Conservation (phyloP, 2,888 invertebrate species). For the Anthoptus insignis region DNA sequence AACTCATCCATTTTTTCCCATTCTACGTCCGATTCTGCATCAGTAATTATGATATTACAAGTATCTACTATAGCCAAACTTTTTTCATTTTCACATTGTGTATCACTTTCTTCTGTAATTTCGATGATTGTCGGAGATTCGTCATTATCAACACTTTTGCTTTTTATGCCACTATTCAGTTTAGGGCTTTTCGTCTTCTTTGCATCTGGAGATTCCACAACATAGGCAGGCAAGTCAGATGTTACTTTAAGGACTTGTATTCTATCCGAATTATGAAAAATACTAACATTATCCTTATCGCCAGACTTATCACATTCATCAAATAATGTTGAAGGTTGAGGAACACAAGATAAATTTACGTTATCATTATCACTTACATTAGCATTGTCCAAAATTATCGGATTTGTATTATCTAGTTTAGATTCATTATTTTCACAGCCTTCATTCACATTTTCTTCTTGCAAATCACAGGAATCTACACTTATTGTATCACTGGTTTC, state of each 20-base stretch:
- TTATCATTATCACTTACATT: slow-evolving; percentile 5
- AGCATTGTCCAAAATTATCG: neutral
- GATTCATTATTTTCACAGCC: slow-evolving; percentile 26
- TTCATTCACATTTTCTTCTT: slow-evolving; percentile 17
- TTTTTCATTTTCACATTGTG: slow-evolving; percentile 58
- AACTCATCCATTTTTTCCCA: slow-evolving; percentile 85
- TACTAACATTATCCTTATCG: neutral
- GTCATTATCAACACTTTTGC: slow-evolving; percentile 82
- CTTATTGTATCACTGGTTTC: slow-evolving; percentile 55
- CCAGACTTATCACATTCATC: slow-evolving; percentile 14
- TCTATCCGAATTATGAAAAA: neutral
- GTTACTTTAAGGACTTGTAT: neutral
- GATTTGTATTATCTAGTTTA: slow-evolving; percentile 6
- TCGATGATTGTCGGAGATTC: slow-evolving; percentile 78
- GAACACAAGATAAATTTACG: neutral
- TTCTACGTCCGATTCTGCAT: slow-evolving; percentile 88
- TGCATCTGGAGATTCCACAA: slow-evolving; percentile 79
- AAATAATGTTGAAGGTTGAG: neutral
- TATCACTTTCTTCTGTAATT: slow-evolving; percentile 65
- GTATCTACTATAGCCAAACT: slow-evolving; percentile 72
- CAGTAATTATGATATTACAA: slow-evolving; percentile 86
- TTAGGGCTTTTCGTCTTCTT: slow-evolving; percentile 65
- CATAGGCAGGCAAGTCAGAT: slow-evolving; percentile 55
- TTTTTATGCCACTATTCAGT: slow-evolving; percentile 68
- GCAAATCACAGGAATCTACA: slow-evolving; percentile 29